Evolutionary conservation across 2,797 vertebrate species (phyloP).

Genomic region (Arctocebus calabarensis): DNA sequence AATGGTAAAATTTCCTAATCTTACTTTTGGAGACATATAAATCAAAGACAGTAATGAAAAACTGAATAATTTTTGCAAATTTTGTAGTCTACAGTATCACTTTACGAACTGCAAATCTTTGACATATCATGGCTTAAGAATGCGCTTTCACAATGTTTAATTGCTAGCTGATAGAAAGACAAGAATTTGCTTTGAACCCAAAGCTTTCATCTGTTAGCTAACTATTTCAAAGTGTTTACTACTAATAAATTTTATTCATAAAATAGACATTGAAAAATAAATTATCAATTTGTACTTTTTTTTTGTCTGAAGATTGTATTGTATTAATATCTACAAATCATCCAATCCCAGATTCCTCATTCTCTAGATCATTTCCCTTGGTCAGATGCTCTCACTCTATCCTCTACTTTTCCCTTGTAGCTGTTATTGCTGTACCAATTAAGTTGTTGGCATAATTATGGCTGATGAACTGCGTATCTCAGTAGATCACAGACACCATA

Average conservation of each 20-base stretch:
- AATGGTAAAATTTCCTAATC: conserved; percentile 42
- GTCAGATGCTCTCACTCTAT: fast-evolving
- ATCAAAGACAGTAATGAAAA: conserved; percentile 63
- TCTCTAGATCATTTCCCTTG: not conserved
- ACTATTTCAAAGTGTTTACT: conserved; percentile 69
- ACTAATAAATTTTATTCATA: conserved; percentile 66
- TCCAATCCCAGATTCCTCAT: not conserved
- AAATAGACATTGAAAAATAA: conserved; percentile 56
- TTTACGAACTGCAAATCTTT: conserved; percentile 72
- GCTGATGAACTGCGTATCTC: not conserved
- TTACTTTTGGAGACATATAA: conserved; percentile 25
- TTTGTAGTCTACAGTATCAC: conserved; percentile 57
- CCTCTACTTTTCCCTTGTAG: not conserved
- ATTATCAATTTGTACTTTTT: not conserved
- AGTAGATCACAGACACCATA: not conserved
- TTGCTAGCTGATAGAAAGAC: conserved; percentile 71
- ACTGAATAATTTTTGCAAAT: conserved; percentile 40
- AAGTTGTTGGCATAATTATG: not conserved
- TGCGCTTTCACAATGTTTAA: conserved; percentile 76
- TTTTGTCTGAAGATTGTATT: not conserved
- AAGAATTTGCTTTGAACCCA: conserved; percentile 65
- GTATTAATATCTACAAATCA: not conserved
- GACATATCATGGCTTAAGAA: conserved; percentile 75
- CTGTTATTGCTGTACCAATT: not conserved
- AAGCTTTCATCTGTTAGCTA: conserved; percentile 73